Conservation (phyloP, 2,797 vertebrate species). For the Sebastes goodei region DNA sequence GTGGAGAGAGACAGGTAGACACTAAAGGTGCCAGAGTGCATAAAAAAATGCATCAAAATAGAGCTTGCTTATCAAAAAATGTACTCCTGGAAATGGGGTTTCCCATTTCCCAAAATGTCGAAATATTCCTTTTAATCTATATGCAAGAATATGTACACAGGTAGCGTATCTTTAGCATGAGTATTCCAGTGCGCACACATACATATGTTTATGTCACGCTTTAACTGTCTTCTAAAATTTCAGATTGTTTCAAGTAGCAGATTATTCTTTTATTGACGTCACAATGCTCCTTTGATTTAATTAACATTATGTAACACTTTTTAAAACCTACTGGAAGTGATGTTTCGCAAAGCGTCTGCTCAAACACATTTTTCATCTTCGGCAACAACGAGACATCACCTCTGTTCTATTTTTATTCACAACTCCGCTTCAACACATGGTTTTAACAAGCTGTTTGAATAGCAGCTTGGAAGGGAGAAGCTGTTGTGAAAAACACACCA, state of each 20-base stretch:
- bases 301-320: background rate
- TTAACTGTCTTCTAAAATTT: background rate
- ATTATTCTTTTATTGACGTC: background rate
- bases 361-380: constrained; percentile 15
- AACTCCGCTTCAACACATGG: constrained; percentile 12
- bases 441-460: constrained; percentile 42
- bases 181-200: background rate
- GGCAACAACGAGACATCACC: constrained; percentile 6
- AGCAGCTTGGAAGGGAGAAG: constrained; percentile 5
- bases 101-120: background rate
- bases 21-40: no score
- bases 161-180: background rate
- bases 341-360: constrained; percentile 14
- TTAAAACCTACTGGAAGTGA: background rate
- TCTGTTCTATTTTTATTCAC: constrained; percentile 53
- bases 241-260: background rate
- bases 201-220: background rate
- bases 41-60: no score
- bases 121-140: background rate
- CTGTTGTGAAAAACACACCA: constrained; percentile 8
- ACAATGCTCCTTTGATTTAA: background rate
- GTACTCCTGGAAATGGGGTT: background rate
- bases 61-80: no score
- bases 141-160: background rate
- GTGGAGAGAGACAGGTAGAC: no score